Percentiles rank a stretch among this genome's conserved stretches.
Evolutionary conservation across 53 echinoderm and acorn worm species (phyloP).

Genomic region (Actinopyga echinites): DNA sequence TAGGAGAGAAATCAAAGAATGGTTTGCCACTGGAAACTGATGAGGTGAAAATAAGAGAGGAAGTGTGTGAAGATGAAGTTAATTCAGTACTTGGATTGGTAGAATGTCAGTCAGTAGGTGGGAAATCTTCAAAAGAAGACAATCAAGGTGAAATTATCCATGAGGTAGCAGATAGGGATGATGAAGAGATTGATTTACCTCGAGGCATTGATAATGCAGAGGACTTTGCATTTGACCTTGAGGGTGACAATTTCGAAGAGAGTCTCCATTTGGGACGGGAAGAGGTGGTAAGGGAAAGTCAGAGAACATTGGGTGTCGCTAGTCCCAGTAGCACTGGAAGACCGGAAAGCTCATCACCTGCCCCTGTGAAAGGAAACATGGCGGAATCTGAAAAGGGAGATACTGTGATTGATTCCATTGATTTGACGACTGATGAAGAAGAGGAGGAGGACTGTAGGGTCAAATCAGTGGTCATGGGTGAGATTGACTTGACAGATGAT

Average conservation of each 20-base stretch:
- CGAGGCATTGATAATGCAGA: background rate
- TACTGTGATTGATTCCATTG: conserved; percentile 16
- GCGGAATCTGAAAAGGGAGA: too few relatives aligned
- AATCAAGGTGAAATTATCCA: too few relatives aligned
- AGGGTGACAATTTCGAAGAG: background rate
- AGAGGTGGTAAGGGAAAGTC: background rate
- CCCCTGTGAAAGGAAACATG: background rate
- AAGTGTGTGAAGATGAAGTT: too few relatives aligned
- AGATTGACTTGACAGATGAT: background rate
- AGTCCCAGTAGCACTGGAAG: background rate
- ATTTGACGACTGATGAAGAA: conserved; percentile 50
- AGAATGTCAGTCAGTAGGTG: too few relatives aligned
- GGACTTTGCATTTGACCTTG: conserved; percentile 23
- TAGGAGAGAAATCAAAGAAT: too few relatives aligned
- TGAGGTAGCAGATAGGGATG: background rate
- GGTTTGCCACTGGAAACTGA: too few relatives aligned
- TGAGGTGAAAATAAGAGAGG: too few relatives aligned
- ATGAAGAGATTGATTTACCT: background rate
- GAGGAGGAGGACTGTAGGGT: background rate
- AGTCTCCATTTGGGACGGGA: background rate
- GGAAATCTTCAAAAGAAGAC: too few relatives aligned
- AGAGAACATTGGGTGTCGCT: background rate
- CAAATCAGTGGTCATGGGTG: background rate
- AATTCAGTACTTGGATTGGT: too few relatives aligned
- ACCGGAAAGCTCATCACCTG: too few relatives aligned